These are phyloP conservation scores for Agapostemon virescens DNA, from an alignment of 2,888 invertebrate genomes.

Conservation along the genomic window DNA sequence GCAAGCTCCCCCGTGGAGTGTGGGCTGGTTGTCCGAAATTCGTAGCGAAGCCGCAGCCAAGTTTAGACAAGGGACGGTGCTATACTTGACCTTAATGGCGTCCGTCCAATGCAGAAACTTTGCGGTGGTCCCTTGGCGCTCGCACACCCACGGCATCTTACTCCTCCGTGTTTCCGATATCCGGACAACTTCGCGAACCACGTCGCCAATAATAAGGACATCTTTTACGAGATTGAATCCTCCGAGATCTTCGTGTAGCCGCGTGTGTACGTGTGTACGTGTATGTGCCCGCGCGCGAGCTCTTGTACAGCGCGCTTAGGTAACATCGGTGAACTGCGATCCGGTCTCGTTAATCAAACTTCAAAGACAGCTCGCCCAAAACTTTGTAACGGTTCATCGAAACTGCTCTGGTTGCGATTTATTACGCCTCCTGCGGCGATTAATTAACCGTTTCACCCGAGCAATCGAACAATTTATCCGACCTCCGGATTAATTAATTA, in stretches of 20 bases:
- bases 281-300: too few species aligned
- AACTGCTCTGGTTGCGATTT: not conserved
- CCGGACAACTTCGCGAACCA: not conserved
- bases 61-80: conserved; percentile 54
- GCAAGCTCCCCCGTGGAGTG: not conserved
- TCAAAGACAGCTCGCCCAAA: conserved; percentile 10
- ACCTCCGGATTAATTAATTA: not conserved
- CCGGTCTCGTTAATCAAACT: conserved; percentile 9
- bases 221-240: conserved; percentile 28
- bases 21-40: conserved; percentile 31
- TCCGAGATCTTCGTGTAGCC: not conserved
- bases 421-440: not conserved
- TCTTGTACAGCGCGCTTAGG: not conserved
- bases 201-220: conserved; percentile 6
- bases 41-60: conserved; percentile 41
- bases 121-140: conserved; percentile 57
- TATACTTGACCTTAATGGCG: conserved; percentile 64
- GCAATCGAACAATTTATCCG: not conserved
- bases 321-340: not conserved
- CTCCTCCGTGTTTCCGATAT: not conserved
- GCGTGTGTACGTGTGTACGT: not conserved
- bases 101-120: conserved; percentile 43
- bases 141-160: not conserved
- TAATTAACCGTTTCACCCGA: not conserved
- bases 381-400: not conserved